Evolutionary conservation across 2,888 invertebrate genomes (phyloP), one percentile per base, ranked within the genome.

Genomic region (Melieria picta): DNA sequence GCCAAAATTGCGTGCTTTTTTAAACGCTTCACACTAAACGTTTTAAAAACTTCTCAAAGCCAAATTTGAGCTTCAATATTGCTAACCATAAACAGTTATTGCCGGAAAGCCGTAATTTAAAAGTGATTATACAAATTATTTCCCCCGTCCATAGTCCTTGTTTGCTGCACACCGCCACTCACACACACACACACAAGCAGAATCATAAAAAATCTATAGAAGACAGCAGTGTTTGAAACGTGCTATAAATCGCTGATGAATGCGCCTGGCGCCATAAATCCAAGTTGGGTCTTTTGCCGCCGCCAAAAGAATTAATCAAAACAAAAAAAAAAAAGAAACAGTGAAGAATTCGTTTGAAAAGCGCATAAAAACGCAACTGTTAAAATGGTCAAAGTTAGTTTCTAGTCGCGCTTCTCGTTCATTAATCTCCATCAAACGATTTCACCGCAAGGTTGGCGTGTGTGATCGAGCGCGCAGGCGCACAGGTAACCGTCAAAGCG

Each of bases 221-320:
- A 50, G 60, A 52, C 67, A 52, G 60, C 67, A 43, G 61, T 60
- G 42, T 7, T 48, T 30, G 46, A 67, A 67, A 67, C 67, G 67
- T 67, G 67, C 67, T 48, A 67, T 60, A 67, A 67, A 67, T 67
- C 67, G 52, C 30, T 67, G 61, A 67, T 61, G 67, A 67, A 67
- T 52, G 45, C 30, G 30, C 1, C 30, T 30, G 30, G 30, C 30
- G 30, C 30, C 30, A 30, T 30, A 30, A 30, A 30, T 30, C 30
- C 30, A 30, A 30, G 30, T 30, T 30, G 3, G 30, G 30, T 30
- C 30, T 30, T 16, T 30, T 30, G 30, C 46, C 60, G 67, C 60
- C 67, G 67, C 60, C 67, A 67, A 67, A 45, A n/a, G 45, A 61
- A 43, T 67, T 52, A 65, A 45, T 60, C 50, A 61, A 13, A 52